Conservation (phyloP, 92 coral and sea anemone genomes). For the Phymanthus crucifer region DNA sequence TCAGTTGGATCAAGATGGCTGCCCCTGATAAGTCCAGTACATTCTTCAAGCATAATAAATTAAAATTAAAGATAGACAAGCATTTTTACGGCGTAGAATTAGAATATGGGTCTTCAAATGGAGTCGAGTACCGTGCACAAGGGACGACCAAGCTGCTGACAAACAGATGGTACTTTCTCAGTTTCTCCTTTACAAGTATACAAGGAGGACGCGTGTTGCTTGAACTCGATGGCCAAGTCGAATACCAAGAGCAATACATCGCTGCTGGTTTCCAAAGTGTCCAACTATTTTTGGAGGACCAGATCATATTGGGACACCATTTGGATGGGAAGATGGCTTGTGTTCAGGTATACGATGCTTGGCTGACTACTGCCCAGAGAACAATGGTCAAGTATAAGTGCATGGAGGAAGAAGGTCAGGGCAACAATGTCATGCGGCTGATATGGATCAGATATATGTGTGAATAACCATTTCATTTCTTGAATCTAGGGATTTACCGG, state of each 20-base stretch:
- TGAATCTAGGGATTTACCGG: neutral
- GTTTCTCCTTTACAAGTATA: neutral
- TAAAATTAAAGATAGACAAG: neutral
- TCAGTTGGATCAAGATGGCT: neutral
- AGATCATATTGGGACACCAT: neutral
- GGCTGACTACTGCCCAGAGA: conserved; percentile 14
- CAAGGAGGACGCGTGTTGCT: conserved; percentile 1
- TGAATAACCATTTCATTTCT: no score
- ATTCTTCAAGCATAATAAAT: neutral
- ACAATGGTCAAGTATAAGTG: conserved; percentile 19
- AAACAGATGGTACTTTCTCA: neutral
- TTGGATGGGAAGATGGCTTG: conserved; percentile 19
- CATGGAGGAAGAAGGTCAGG: neutral
- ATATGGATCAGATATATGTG: no score
- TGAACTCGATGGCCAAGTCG: conserved; percentile 2
- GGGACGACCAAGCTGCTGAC: neutral
- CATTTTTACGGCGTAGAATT: neutral
- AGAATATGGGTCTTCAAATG: neutral
- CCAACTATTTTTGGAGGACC: neutral
- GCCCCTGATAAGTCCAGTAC: neutral
- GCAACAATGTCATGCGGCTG: neutral
- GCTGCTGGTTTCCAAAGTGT: neutral
- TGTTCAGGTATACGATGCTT: conserved; percentile 25
- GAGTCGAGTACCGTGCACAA: neutral
- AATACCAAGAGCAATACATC: neutral